Evolutionary conservation across 2,113 vertebrate species (phyloP), one percentile per base, ranked within the genome.

Genomic region (Antechinus flavipes): DNA sequence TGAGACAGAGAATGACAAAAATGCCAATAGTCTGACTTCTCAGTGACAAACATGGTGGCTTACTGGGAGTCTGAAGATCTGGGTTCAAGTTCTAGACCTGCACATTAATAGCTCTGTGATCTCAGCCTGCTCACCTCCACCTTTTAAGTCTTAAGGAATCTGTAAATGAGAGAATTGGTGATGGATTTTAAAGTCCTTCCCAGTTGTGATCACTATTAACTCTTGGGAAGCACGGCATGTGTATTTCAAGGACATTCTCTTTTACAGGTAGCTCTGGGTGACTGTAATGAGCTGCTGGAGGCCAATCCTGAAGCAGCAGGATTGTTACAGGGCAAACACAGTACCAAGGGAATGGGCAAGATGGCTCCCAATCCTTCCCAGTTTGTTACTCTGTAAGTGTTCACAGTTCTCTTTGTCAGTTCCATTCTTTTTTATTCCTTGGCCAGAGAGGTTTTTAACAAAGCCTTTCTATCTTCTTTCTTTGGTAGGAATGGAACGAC

Each of bases 291-390:
- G 97, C 98, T 99, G 54, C 92, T 99, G 50, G 98, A 98, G 3
- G 99, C 99, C 3, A 97, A 99, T 97, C 99, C 99, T 27, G 98
- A 99, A 46, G 99, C 99, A 12, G 97, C 97, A 93, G 98, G 97
- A 12, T 98, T 99, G 58, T 99, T 99, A 2, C 55, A 97, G 23
- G 98, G 99, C 35, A 99, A 99, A 97, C 98, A 99, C 96, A 99
- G 99, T 97, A 99, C 98, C 93, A 99, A 99, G 95, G 99, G 99
- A 7, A 89, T 99, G n/a, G 99, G 99, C n/a, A 99, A 98, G 97
- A 99, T 98, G 16, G 99, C 98, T 27, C 99, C 99, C 0, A 98
- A 98, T 96, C 98, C 99, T 8, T 90, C 96, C 26, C 98, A 98
- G 96, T 95, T 94, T 8, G 49, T 98, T 94, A 97, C 94, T 2